Conservation (phyloP, 37 sponge, comb jelly and placozoan genomes). For the Beroe forskalii region DNA sequence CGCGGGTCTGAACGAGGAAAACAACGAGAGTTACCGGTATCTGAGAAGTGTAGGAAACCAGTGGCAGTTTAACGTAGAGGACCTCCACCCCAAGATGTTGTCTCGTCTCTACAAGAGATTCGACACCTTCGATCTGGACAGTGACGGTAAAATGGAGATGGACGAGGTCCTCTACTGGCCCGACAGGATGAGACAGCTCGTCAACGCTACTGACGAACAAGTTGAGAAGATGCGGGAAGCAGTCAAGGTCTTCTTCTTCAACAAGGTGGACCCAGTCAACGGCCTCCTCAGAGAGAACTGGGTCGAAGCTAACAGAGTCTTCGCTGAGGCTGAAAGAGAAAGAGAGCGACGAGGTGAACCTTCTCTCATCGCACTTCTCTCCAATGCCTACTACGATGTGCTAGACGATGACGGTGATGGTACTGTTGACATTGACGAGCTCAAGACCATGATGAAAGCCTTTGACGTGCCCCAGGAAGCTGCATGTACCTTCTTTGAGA, state of each 20-base stretch:
- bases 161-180: slow-evolving; percentile 54
- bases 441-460: slow-evolving; percentile 62
- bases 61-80: slow-evolving; percentile 45
- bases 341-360: slow-evolving; percentile 36
- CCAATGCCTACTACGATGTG: slow-evolving; percentile 56
- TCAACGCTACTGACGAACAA: slow-evolving; percentile 59
- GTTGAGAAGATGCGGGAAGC: slow-evolving; percentile 41
- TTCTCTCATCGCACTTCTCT: slow-evolving; percentile 44
- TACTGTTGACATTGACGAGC: slow-evolving; percentile 39
- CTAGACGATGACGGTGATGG: slow-evolving; percentile 48
- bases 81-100: slow-evolving; percentile 60
- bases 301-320: slow-evolving; percentile 56
- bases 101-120: slow-evolving; percentile 50
- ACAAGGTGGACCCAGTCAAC: slow-evolving; percentile 15
- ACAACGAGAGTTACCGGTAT: slow-evolving; percentile 50
- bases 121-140: slow-evolving; percentile 61
- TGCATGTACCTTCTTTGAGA: slow-evolving; percentile 51
- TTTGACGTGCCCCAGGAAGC: slow-evolving; percentile 53
- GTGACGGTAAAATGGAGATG: slow-evolving; percentile 31
- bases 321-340: slow-evolving; percentile 59
- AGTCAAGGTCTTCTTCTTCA: slow-evolving; percentile 10
- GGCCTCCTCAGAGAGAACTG: slow-evolving; percentile 24
- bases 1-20: slow-evolving; percentile 1
- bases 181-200: slow-evolving; percentile 60
- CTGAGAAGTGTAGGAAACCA: slow-evolving; percentile 48